Conservation (phyloP, 2,888 invertebrate genomes). For the Pammene aurita region DNA sequence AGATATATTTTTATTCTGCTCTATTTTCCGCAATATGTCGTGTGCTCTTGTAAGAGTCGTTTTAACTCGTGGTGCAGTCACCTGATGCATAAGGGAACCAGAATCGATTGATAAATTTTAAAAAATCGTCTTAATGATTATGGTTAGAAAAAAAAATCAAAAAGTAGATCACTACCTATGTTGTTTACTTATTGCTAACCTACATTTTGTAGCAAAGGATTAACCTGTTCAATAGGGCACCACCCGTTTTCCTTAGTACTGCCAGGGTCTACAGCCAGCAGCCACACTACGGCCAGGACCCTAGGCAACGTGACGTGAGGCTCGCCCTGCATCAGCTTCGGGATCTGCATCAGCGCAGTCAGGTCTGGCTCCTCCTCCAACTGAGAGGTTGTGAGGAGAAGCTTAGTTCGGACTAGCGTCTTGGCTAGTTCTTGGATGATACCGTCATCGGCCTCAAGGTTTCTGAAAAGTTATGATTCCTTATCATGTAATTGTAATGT, state of each 20-base stretch:
- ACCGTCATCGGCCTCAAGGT: conserved; percentile 27
- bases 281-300: conserved; percentile 25
- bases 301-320: conserved; percentile 33
- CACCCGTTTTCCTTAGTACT: conserved; percentile 27
- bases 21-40: too few relatives aligned
- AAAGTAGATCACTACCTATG: too few relatives aligned
- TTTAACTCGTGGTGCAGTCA: too few relatives aligned
- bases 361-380: conserved; percentile 28
- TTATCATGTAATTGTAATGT: too few relatives aligned
- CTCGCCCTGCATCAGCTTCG: conserved; percentile 29
- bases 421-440: conserved; percentile 22
- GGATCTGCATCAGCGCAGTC: conserved; percentile 20
- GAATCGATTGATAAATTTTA: too few relatives aligned
- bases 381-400: conserved; percentile 9
- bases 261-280: conserved; percentile 25
- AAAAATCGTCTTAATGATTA: too few relatives aligned
- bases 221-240: conserved; percentile 32
- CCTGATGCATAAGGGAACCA: too few relatives aligned
- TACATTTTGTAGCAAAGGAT: too few relatives aligned
- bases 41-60: too few relatives aligned
- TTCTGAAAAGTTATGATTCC: conserved; percentile 12
- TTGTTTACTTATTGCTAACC: too few relatives aligned
- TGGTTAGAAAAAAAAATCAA: too few relatives aligned
- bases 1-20: too few relatives aligned
- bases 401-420: conserved; percentile 6